Conservation (phyloP, 2,797 vertebrate species). For the Gymnoscopelus braueri region DNA sequence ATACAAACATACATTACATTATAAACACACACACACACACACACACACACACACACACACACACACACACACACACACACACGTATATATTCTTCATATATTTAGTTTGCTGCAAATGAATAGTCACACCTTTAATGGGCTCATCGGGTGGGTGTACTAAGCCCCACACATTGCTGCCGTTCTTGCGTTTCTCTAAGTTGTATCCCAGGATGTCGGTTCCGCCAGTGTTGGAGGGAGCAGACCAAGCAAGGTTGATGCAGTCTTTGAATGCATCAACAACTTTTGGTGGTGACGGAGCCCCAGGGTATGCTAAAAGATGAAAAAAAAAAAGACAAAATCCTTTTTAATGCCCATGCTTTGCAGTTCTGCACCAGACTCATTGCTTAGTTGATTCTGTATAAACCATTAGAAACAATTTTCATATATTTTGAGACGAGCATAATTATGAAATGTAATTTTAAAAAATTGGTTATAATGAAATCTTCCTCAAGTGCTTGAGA, state of each 20-base stretch:
- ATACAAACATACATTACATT: no score
- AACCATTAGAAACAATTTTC: no score
- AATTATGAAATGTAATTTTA: background rate
- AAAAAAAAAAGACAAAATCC: background rate
- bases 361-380: no score
- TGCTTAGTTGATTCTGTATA: no score
- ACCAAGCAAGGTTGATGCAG: conserved; percentile 84
- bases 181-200: conserved; percentile 87
- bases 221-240: conserved; percentile 79
- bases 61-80: no score
- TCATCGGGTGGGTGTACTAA: conserved; percentile 71
- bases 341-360: no score
- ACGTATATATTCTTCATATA: background rate
- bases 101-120: background rate
- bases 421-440: no score
- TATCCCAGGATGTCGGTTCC: conserved; percentile 85
- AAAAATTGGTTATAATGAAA: background rate
- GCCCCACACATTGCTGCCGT: conserved; percentile 85
- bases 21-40: no score
- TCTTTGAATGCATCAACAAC: conserved; percentile 83
- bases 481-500: background rate
- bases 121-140: conserved; percentile 77
- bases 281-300: conserved; percentile 81
- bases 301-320: conserved; percentile 78
- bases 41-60: no score